Evolutionary conservation across 2,797 vertebrate species (phyloP).

Genomic region (Cottoperca gobio): DNA sequence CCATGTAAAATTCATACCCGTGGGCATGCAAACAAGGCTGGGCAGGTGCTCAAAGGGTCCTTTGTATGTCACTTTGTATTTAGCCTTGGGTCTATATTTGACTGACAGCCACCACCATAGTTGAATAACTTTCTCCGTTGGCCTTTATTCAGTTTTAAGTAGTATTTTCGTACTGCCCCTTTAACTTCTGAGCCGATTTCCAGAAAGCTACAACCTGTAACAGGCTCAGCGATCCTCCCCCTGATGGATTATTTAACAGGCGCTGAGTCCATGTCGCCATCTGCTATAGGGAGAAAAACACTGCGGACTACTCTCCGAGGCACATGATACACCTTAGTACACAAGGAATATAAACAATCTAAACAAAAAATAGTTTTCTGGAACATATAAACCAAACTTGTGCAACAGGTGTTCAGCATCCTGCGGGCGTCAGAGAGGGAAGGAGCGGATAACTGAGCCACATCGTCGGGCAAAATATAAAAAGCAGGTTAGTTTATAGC

Average conservation of each 20-base stretch:
- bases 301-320: constrained; percentile 49
- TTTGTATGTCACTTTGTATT: constrained; percentile 2
- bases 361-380: background rate
- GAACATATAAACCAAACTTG: background rate
- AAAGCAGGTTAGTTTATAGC: constrained; percentile 29
- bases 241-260: constrained; percentile 88
- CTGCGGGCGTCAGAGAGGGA: background rate
- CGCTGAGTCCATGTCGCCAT: constrained; percentile 78
- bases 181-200: constrained; percentile 82
- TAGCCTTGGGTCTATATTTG: background rate
- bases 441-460: constrained; percentile 21
- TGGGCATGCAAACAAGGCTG: constrained; percentile 15
- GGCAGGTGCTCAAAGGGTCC: constrained; percentile 13
- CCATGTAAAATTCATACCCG: constrained; percentile 34
- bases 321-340: constrained; percentile 11
- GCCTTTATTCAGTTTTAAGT: background rate
- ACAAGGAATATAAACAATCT: background rate
- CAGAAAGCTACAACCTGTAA: constrained; percentile 70
- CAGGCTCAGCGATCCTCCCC: constrained; percentile 81
- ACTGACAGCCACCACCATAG: background rate
- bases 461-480: background rate
- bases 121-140: constrained; percentile 13
- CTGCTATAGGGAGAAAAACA: constrained; percentile 70
- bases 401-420: constrained; percentile 57
- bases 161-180: constrained; percentile 67